Conservation (phyloP, 2,888 invertebrate species). For the Synergus gifuensis region DNA sequence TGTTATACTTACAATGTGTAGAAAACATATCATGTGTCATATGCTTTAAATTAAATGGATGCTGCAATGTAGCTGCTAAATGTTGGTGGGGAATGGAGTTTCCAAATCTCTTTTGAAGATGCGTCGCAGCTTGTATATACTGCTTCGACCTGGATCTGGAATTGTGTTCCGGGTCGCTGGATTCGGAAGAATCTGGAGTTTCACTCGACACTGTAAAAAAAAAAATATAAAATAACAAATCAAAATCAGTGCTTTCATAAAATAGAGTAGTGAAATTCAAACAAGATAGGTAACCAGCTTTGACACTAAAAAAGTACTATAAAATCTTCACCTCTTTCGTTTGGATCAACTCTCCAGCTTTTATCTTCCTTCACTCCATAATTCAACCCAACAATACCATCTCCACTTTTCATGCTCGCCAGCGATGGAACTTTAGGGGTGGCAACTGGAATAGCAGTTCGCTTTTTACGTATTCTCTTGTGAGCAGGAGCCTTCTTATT, state of each 20-base stretch:
- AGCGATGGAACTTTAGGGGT: slow-evolving; percentile 89
- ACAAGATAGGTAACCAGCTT: background rate
- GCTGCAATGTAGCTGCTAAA: slow-evolving; percentile 70
- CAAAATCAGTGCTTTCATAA: slow-evolving; percentile 21
- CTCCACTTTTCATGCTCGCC: slow-evolving; percentile 78
- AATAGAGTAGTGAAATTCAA: slow-evolving; percentile 28
- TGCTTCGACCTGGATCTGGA: slow-evolving; percentile 70
- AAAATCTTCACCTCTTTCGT: slow-evolving; percentile 73
- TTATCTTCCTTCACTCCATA: slow-evolving; percentile 76
- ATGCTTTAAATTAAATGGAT: slow-evolving; percentile 74
- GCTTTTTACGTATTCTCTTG: slow-evolving; percentile 86
- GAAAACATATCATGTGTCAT: slow-evolving; percentile 78
- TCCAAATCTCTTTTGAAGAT: slow-evolving; percentile 72
- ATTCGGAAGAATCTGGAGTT: slow-evolving; percentile 74
- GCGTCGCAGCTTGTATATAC: slow-evolving; percentile 60
- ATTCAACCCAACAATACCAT: slow-evolving; percentile 73
- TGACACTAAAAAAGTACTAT: background rate
- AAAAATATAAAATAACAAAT: slow-evolving; percentile 46
- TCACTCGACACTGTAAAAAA: slow-evolving; percentile 72
- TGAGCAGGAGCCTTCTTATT: slow-evolving; percentile 85
- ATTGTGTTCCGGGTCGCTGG: slow-evolving; percentile 73
- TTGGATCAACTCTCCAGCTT: slow-evolving; percentile 74
- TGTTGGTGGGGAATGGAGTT: slow-evolving; percentile 72
- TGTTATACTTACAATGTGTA: slow-evolving; percentile 51
- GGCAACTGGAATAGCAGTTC: slow-evolving; percentile 90